Evolutionary conservation across 2,797 vertebrate species (phyloP).

Genomic region (Heteromormyrus szaboi): DNA sequence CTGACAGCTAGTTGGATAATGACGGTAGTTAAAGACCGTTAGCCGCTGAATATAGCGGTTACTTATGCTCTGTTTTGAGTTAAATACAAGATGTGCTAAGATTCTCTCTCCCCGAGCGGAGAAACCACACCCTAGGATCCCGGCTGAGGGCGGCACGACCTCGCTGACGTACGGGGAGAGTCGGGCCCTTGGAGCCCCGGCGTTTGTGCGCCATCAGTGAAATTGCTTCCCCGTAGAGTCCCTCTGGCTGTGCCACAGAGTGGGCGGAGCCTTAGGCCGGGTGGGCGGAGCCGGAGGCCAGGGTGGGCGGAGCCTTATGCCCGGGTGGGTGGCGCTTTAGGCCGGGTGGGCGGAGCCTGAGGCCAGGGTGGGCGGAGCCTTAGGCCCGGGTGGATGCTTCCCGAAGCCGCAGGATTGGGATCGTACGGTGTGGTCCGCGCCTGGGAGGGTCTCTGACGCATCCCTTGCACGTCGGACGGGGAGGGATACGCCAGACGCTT

Average conservation of each 20-base stretch:
- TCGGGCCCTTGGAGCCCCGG: neutral
- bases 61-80: neutral
- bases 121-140: constrained; percentile 38
- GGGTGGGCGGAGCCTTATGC: too few species aligned
- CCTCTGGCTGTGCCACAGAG: neutral
- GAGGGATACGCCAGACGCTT: neutral
- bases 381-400: neutral
- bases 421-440: neutral
- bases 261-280: neutral
- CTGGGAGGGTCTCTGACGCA: neutral
- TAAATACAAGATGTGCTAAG: constrained; percentile 19
- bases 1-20: neutral
- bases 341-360: neutral
- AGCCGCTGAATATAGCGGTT: neutral
- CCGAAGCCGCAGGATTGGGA: neutral
- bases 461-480: neutral
- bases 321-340: neutral
- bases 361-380: neutral
- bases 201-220: neutral
- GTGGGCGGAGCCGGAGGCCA: too few species aligned
- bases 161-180: neutral
- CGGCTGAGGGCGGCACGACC: neutral
- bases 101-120: constrained; percentile 29
- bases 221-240: neutral
- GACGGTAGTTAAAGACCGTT: neutral